These are phyloP conservation scores for Osmoderma eremita DNA, from an alignment of 2,888 invertebrate genomes.

Conservation along the genomic window DNA sequence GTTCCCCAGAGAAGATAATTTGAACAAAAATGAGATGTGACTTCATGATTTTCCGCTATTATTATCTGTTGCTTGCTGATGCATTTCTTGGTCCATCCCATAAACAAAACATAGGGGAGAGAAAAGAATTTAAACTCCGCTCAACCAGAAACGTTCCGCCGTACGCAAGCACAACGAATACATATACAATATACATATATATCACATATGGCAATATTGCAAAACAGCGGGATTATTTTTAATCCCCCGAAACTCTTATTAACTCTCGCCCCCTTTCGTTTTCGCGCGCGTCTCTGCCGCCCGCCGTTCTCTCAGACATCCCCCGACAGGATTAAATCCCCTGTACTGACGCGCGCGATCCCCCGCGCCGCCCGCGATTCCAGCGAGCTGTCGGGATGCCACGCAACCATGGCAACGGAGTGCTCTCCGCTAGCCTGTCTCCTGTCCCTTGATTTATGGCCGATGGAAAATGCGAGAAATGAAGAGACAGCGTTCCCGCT, in stretches of 20 bases:
- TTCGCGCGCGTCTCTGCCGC: conserved; percentile 26
- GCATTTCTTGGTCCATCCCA: too few relatives aligned
- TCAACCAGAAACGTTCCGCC: neutral
- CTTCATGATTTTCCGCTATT: too few relatives aligned
- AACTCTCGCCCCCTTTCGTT: conserved; percentile 60
- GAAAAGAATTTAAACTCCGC: neutral
- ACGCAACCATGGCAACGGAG: conserved; percentile 66
- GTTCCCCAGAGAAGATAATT: too few relatives aligned
- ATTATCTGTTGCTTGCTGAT: too few relatives aligned
- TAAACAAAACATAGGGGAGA: neutral
- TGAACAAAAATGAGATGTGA: too few relatives aligned
- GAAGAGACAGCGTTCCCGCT: conserved; percentile 60
- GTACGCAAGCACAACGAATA: neutral
- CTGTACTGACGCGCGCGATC: conserved; percentile 61
- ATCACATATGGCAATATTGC: conserved; percentile 59
- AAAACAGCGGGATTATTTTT: conserved; percentile 65
- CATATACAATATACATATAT: conserved; percentile 6
- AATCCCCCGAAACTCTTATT: conserved; percentile 65
- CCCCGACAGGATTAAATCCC: conserved; percentile 65
- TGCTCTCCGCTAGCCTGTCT: conserved; percentile 65
- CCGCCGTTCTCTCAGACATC: conserved; percentile 56
- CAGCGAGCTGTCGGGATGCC: conserved; percentile 64
- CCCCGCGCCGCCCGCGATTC: conserved; percentile 48
- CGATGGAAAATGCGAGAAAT: conserved; percentile 67
- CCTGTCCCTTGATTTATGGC: conserved; percentile 67